A percentile compares a stretch with the other conserved stretches of the same genome.
phyloP scores from a whole-genome alignment of 2,113 vertebrate species.

The Strix uralensis region DNA sequence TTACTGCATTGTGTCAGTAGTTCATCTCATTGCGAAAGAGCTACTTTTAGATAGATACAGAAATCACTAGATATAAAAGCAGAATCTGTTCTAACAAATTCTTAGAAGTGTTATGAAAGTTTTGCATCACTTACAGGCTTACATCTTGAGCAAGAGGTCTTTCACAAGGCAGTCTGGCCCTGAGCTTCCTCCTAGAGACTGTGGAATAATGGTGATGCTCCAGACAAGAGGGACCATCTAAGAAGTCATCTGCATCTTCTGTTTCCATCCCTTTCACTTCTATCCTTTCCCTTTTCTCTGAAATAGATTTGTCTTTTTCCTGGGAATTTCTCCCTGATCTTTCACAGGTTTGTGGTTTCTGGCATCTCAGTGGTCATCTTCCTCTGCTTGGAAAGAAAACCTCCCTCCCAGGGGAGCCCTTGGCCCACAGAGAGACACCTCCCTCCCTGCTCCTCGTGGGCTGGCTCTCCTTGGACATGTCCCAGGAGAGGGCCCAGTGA shows the following conservation, averaged over 20 bases:
- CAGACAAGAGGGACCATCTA: not conserved
- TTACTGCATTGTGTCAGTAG: not conserved
- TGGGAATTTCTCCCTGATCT: not conserved
- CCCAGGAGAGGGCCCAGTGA: not conserved
- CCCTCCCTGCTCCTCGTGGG: not conserved
- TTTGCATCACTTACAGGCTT: not conserved
- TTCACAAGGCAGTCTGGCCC: not conserved
- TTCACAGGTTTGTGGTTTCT: not conserved
- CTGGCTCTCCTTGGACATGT: not conserved
- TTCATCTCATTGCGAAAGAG: not conserved
- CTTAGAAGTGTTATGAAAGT: not conserved
- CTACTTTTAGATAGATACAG: not conserved
- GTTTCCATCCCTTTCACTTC: not conserved
- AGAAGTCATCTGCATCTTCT: not conserved
- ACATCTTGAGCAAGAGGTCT: not conserved
- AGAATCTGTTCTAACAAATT: not conserved
- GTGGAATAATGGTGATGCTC: not conserved
- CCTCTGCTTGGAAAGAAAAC: not conserved
- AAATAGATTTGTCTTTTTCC: not conserved
- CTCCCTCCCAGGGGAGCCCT: not conserved
- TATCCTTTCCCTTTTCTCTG: not conserved
- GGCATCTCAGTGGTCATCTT: not conserved
- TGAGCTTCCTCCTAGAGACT: not conserved
- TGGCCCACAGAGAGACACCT: not conserved
- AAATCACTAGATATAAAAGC: not conserved